phyloP scores from a whole-genome alignment of 1,140 invertebrate species.

The Octopus sinensis region DNA sequence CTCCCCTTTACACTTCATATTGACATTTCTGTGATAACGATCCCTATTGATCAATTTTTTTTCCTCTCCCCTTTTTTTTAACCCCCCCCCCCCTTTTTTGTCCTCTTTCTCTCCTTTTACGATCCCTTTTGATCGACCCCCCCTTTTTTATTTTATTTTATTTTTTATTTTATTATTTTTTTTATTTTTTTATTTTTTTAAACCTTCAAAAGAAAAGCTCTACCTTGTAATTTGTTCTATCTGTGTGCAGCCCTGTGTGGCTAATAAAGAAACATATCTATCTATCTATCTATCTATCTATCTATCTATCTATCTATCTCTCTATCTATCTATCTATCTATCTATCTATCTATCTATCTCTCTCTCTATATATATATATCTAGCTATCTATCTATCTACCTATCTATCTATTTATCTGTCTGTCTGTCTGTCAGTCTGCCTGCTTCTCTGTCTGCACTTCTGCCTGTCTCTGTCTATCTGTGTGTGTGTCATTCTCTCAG shows the following conservation, averaged over 20 bases:
- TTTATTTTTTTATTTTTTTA: too few relatives aligned
- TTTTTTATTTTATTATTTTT: not conserved
- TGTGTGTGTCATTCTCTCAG: not conserved
- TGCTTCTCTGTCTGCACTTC: not conserved
- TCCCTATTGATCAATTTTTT: too few relatives aligned
- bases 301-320: not conserved
- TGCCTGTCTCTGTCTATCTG: not conserved
- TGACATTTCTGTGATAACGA: too few relatives aligned
- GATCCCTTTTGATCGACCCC: not conserved
- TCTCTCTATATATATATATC: not conserved
- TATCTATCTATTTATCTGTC: not conserved
- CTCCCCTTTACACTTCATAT: too few relatives aligned
- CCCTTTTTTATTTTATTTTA: not conserved
- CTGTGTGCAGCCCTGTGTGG: too few relatives aligned
- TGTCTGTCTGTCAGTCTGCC: not conserved
- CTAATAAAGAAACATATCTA: too few relatives aligned
- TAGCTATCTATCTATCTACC: conserved; percentile 1
- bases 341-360: conserved; percentile 8
- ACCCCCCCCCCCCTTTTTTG: not conserved
- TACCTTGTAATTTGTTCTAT: too few relatives aligned
- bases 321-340: not conserved
- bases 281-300: not conserved
- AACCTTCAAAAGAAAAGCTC: too few relatives aligned
- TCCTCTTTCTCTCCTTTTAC: not conserved
- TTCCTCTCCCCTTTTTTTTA: not conserved